phyloP scores from a whole-genome alignment of 2,888 invertebrate species.

The Antitype chi region DNA sequence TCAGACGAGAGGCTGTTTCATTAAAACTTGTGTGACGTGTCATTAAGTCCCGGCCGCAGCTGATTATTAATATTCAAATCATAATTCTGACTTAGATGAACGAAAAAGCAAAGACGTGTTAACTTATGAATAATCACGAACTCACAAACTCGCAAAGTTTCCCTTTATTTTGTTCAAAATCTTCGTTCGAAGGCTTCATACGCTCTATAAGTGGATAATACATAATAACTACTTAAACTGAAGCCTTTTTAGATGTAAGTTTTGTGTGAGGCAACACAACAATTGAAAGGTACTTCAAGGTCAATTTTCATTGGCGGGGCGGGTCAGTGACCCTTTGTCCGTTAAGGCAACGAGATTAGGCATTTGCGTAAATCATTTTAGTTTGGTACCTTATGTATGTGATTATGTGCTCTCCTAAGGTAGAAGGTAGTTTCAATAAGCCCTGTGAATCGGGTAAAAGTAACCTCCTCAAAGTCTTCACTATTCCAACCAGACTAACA shows the following conservation, averaged over 20 bases:
- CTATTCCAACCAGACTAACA: neutral
- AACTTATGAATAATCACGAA: constrained; percentile 82
- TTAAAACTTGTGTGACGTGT: constrained; percentile 90
- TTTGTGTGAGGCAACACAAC: constrained; percentile 56
- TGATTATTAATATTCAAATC: constrained; percentile 90
- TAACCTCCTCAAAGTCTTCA: neutral
- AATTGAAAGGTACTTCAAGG: constrained; percentile 66
- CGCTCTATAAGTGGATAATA: constrained; percentile 65
- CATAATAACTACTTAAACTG: constrained; percentile 67
- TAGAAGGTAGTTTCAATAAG: neutral
- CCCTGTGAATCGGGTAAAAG: neutral
- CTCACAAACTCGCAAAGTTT: constrained; percentile 42
- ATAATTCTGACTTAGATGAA: constrained; percentile 81
- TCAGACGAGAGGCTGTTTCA: constrained; percentile 85
- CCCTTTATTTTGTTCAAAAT: constrained; percentile 29
- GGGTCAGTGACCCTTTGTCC: constrained; percentile 55
- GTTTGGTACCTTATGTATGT: neutral
- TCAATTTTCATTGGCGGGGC: constrained; percentile 51
- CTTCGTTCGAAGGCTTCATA: constrained; percentile 58
- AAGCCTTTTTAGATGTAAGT: constrained; percentile 58
- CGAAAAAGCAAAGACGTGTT: constrained; percentile 86
- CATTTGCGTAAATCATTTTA: neutral
- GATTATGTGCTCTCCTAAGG: neutral
- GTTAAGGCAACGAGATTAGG: constrained; percentile 33
- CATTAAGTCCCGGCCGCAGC: constrained; percentile 83